phyloP scores from a whole-genome alignment of 2,113 vertebrate genomes.

The Tympanuchus pallidicinctus region DNA sequence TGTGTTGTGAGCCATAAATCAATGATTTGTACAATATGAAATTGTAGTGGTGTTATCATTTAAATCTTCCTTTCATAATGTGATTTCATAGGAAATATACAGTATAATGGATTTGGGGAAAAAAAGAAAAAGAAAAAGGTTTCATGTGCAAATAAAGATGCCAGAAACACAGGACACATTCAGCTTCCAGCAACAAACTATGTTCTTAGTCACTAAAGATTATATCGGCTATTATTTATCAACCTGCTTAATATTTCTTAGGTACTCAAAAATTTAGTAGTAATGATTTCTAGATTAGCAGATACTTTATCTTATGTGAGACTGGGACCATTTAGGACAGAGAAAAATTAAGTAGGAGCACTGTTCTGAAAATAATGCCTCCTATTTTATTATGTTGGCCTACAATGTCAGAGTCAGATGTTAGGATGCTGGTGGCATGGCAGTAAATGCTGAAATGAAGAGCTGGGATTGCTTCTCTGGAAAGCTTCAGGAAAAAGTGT shows the following conservation, averaged over 20 bases:
- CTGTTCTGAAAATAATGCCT: no score
- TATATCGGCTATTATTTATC: background rate
- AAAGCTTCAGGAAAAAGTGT: background rate
- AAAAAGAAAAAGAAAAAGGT: background rate
- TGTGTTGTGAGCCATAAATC: background rate
- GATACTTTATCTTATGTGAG: background rate
- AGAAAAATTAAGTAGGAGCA: background rate
- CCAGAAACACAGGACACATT: background rate
- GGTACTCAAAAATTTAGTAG: background rate
- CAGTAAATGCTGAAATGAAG: background rate
- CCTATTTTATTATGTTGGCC: no score
- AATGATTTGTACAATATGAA: background rate
- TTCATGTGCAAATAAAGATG: background rate
- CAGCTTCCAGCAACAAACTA: background rate
- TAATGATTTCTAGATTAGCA: background rate
- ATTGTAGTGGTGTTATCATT: background rate
- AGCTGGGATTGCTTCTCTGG: background rate
- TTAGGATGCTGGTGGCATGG: no score
- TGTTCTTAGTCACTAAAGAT: background rate
- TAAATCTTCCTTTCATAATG: background rate
- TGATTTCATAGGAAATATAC: background rate
- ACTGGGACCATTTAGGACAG: background rate
- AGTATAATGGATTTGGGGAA: background rate
- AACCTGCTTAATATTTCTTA: background rate
- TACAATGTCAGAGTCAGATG: no score